Conservation (phyloP, 2,888 invertebrate species). For the Phlogophora meticulosa region DNA sequence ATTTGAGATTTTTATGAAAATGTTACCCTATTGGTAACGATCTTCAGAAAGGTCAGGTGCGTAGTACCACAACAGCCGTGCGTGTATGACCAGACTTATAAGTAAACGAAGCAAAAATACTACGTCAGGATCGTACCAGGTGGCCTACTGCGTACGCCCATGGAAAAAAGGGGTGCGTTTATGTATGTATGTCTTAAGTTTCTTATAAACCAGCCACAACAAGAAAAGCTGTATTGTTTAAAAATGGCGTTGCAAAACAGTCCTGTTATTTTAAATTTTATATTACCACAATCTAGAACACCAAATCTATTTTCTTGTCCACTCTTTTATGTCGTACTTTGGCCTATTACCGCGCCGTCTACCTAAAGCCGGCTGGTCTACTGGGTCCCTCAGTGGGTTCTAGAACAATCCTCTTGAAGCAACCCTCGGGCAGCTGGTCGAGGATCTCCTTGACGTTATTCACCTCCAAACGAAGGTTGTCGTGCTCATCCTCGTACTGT, state of each 20-base stretch:
- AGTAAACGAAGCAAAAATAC: too few species aligned
- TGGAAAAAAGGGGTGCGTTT: too few species aligned
- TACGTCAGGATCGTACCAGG: too few species aligned
- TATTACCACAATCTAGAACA: neutral
- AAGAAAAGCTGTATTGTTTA: neutral
- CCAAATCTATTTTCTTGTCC: constrained; percentile 1
- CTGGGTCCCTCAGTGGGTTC: constrained; percentile 92
- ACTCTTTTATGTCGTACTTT: neutral
- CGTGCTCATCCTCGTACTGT: constrained; percentile 95
- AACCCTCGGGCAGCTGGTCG: constrained; percentile 94
- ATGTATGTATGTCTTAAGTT: too few species aligned
- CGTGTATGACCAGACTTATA: too few species aligned
- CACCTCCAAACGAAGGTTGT: constrained; percentile 94
- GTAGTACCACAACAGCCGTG: too few species aligned
- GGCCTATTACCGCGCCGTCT: constrained; percentile 51
- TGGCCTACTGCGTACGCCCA: too few species aligned
- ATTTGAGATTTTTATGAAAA: neutral
- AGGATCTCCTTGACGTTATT: constrained; percentile 95
- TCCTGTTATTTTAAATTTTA: neutral
- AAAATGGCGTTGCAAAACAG: neutral
- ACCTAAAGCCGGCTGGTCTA: constrained; percentile 76
- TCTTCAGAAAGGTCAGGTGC: too few species aligned
- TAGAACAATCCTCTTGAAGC: constrained; percentile 94
- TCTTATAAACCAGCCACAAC: too few species aligned
- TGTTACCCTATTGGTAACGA: too few species aligned